Evolutionary conservation across 1,140 invertebrate species (phyloP), one percentile per base, ranked within the genome.

Genomic region (Drosophila ficusphila): DNA sequence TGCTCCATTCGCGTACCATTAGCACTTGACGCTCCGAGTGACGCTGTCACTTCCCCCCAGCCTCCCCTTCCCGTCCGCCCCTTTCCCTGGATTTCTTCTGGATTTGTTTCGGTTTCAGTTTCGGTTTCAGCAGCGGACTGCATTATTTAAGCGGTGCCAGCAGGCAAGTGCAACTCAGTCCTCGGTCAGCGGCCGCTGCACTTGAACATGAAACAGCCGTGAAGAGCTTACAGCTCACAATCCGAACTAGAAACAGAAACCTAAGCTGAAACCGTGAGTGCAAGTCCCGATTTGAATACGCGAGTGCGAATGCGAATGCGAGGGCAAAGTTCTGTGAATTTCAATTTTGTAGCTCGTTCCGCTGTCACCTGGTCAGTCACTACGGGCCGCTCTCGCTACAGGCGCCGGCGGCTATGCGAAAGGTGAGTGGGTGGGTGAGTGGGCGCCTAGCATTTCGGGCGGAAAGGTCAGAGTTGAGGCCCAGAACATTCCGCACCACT

Each of bases 61-160:
- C 48, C 29, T 36, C 47, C 16, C 41, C 7, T 23, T 6, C 14
- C 49, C 54, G 34, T 11, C 41, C 7, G 16, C 7, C 14, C 49
- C 54, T 29, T 11, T 33, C 48, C 21, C 44, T 31, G 3, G 23
- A 12, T 48, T 64, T 34, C 25, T 36, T 41, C 44, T 29, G 21
- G 41, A 42, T 49, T 76, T 49, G 49, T 52, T 57, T 39, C 38
- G 65, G 46, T 34, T 69, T 57, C 29, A 25, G 52, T 47, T 76
- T 69, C 19, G 31, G 61, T 41, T 23, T 49, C 16, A 21, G 36
- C 29, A 31, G 38, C 51, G 34, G 19, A 21, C 42, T 67, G 19
- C 38, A 44, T 70, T 90, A 90, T 85, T 90, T 90, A 90, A 90
- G 82, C 74, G 56, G 19, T 64, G 79, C 67, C 44, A 54, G 73